Conservation (phyloP, 2,113 vertebrate genomes). For the Sebastes fasciatus region DNA sequence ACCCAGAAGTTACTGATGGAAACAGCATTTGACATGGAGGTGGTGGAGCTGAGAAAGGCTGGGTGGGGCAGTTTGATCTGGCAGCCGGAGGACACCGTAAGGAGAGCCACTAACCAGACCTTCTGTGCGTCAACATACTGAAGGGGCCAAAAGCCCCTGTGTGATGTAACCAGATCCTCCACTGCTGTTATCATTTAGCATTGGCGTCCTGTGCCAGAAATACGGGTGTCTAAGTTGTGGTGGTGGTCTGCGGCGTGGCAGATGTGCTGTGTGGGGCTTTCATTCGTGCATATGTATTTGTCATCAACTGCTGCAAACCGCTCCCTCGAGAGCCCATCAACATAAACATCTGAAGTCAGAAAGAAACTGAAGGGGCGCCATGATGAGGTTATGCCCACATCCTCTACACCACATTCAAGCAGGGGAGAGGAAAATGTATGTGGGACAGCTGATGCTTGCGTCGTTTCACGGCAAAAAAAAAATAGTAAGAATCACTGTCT, state of each 20-base stretch:
- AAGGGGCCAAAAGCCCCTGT: slow-evolving; percentile 30
- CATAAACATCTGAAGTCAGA: slow-evolving; percentile 58
- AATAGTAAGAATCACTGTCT: neutral
- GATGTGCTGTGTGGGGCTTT: slow-evolving; percentile 59
- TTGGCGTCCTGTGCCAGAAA: slow-evolving; percentile 47
- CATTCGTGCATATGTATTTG: slow-evolving; percentile 69
- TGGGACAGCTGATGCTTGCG: neutral
- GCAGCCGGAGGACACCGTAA: slow-evolving; percentile 44
- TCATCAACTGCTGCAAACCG: slow-evolving; percentile 62
- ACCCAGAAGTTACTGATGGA: slow-evolving; percentile 41
- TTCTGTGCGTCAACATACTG: slow-evolving; percentile 44
- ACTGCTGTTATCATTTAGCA: slow-evolving; percentile 80
- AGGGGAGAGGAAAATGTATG: slow-evolving; percentile 24
- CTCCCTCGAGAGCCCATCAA: slow-evolving; percentile 44
- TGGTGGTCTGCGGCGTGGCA: slow-evolving; percentile 45
- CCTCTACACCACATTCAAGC: slow-evolving; percentile 33
- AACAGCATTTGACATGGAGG: slow-evolving; percentile 50
- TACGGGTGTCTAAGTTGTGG: slow-evolving; percentile 58
- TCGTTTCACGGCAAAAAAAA: slow-evolving; percentile 14
- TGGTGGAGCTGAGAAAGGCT: slow-evolving; percentile 43
- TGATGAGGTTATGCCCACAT: slow-evolving; percentile 57
- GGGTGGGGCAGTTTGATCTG: slow-evolving; percentile 59
- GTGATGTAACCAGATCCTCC: slow-evolving; percentile 66
- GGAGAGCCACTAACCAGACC: slow-evolving; percentile 41
- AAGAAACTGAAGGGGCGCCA: slow-evolving; percentile 19